Percentiles rank a stretch among this genome's conserved stretches.
Conservation (phyloP, 2,113 vertebrate genomes). For the Brienomyrus brachyistius region DNA sequence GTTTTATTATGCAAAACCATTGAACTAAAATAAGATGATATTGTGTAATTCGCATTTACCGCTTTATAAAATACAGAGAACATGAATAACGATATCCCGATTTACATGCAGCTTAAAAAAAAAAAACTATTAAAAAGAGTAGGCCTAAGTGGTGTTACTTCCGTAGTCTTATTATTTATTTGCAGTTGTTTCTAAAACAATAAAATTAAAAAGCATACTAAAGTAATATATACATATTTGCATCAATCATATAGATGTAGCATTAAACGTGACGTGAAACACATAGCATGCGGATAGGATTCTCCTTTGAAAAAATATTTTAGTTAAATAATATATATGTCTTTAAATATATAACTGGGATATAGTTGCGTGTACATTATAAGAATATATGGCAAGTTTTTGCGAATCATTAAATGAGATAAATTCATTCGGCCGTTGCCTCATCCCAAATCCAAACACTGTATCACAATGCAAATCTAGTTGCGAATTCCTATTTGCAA, state of each 20-base stretch:
- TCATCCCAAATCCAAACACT: not conserved
- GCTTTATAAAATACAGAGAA: slow-evolving; percentile 18
- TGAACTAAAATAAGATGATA: slow-evolving; percentile 19
- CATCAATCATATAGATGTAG: not conserved
- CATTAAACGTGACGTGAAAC: not conserved
- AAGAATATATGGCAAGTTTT: not conserved
- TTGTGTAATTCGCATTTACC: slow-evolving; percentile 53
- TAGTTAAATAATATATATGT: not conserved
- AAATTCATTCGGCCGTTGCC: slow-evolving; percentile 46
- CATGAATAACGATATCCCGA: not conserved
- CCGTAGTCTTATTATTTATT: not conserved
- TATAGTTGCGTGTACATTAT: not conserved
- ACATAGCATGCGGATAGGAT: not conserved
- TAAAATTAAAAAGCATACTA: not conserved
- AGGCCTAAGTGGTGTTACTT: not conserved
- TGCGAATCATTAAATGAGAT: slow-evolving; percentile 39
- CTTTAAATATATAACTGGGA: not conserved
- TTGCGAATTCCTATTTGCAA: slow-evolving; percentile 50
- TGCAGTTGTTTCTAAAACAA: not conserved
- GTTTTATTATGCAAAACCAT: slow-evolving; percentile 55
- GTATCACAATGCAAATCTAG: slow-evolving; percentile 23
- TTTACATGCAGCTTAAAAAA: not conserved
- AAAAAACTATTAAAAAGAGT: not conserved
- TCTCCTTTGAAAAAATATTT: not conserved
- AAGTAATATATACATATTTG: not conserved